Evolutionary conservation across 2,797 vertebrate genomes (phyloP).

Genomic region (Urocyon cinereoargenteus): DNA sequence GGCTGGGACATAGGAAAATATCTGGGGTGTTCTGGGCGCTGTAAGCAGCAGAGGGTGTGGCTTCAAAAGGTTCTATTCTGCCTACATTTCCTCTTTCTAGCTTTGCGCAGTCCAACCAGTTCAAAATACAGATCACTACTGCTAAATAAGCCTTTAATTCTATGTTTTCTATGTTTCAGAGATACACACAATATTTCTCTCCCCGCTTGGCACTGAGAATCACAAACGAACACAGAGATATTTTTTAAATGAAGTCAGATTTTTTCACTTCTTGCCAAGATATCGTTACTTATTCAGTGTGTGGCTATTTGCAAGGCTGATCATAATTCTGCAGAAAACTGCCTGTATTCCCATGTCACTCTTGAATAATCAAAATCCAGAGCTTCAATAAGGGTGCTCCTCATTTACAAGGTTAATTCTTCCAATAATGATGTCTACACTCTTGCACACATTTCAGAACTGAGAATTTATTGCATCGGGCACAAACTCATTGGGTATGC

Average conservation of each 20-base stretch:
- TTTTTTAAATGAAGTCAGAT: conserved; percentile 60
- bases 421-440: conserved; percentile 52
- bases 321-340: conserved; percentile 67
- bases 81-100: background rate
- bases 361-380: conserved; percentile 69
- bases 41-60: background rate
- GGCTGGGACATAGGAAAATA: background rate
- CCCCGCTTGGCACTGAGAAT: conserved; percentile 18
- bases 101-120: background rate
- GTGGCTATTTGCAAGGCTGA: conserved; percentile 57
- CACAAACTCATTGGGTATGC: conserved; percentile 62
- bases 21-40: background rate
- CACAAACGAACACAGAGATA: background rate
- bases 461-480: conserved; percentile 57
- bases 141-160: conserved; percentile 33
- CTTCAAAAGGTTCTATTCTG: background rate
- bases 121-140: background rate
- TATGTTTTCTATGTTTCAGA: background rate
- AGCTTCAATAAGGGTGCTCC: conserved; percentile 59
- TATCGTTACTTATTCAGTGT: conserved; percentile 72
- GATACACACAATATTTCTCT: conserved; percentile 50
- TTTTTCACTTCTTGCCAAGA: conserved; percentile 52
- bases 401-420: conserved; percentile 80
- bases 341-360: conserved; percentile 42
- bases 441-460: conserved; percentile 54